These are phyloP conservation scores for Actinia equina DNA, from an alignment of 64 coral and sea anemone species.

Conservation along the genomic window DNA sequence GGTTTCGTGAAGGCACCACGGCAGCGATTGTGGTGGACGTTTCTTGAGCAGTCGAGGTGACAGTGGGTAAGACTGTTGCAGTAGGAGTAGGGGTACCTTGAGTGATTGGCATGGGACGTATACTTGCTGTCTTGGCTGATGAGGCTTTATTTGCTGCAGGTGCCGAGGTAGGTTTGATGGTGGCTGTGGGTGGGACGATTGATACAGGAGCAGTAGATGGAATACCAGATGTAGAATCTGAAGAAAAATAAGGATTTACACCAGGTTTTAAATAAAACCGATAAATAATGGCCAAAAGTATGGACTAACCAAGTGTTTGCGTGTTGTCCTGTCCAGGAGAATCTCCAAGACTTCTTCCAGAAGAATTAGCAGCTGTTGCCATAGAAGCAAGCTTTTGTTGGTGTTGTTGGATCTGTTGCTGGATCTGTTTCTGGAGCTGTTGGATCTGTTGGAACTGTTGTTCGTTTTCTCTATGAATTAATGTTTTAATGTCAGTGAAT, in stretches of 20 bases:
- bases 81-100: constrained; percentile 71
- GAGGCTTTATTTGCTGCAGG: constrained; percentile 66
- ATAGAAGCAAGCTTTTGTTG: constrained; percentile 53
- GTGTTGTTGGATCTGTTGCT: constrained; percentile 74
- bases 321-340: neutral
- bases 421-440: constrained; percentile 78
- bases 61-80: constrained; percentile 90
- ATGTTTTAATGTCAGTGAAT: too few relatives aligned
- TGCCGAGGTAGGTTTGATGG: constrained; percentile 92
- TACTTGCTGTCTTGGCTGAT: constrained; percentile 78
- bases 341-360: neutral
- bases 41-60: constrained; percentile 73
- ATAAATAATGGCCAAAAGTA: too few relatives aligned
- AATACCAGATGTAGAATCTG: constrained; percentile 28
- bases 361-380: constrained; percentile 1
- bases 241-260: neutral
- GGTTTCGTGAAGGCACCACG: constrained; percentile 19
- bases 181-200: constrained; percentile 79
- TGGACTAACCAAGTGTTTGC: constrained; percentile 5
- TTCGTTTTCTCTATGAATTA: constrained; percentile 58
- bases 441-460: constrained; percentile 86
- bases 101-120: constrained; percentile 93
- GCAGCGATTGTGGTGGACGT: constrained; percentile 22
- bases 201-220: constrained; percentile 40
- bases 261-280: too few relatives aligned